Base-by-base conservation (phyloP, 2,888 invertebrate genomes). In the Thumatha senex region DNA sequence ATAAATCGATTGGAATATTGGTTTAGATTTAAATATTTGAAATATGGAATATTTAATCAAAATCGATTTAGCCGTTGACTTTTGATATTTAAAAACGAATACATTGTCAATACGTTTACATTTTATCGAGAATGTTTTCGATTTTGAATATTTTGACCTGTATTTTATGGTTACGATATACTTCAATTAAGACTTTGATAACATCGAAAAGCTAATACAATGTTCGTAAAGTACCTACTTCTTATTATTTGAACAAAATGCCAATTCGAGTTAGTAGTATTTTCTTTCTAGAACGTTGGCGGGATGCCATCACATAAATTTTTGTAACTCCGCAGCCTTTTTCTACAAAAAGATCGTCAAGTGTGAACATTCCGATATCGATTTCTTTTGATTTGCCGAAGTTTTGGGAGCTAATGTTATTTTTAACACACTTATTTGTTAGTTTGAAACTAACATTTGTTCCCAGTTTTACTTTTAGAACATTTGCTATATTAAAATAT, bases 161-260 rank as follows among this genome's bases (percentile, higher is more conserved):
- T 24, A 24, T 24, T 24, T 24, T 24, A 24, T 2, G 18, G 2
- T 31, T 15, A 7, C 10, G 7, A 7, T 7, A 2, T 18, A 39
- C 34, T 43, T 43, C 24, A 1, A 24, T 7, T 29, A 5, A 7
- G 18, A 18, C 35, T 35, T 35, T 29, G 24, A 29, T 11, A 44
- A 29, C 41, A 40, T 24, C 30, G 31, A 39, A 18, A 24, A 39
- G 24, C 46, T 31, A 40, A 51, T 30, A 33, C 31, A 59, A 61
- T 46, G 46, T 46, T 52, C 50, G 49, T 35, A 51, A 41, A 52
- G 44, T 45, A 43, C n/a, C n/a, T n/a, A n/a, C 33, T 48, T 42
- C 18, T 47, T 57, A 36, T 55, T 64, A 54, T 61, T 64, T 49
- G 54, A 52, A 48, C 18, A 43, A 59, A 62, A 67, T 12, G 45